phyloP scores from a whole-genome alignment of 2,797 vertebrate genomes.

The Buphagus erythrorhynchus region DNA sequence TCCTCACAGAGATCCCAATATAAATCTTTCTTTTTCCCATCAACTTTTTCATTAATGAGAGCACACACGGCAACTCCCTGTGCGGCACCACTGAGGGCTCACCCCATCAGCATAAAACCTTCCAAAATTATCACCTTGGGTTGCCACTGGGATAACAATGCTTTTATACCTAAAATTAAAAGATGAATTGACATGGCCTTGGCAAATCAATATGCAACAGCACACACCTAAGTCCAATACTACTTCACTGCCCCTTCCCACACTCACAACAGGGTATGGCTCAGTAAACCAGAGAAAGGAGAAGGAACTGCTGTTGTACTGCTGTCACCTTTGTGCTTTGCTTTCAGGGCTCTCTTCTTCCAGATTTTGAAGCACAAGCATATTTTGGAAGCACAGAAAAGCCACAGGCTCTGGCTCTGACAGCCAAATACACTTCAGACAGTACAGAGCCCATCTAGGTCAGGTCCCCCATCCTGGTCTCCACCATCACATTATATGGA shows the following conservation, averaged over 20 bases:
- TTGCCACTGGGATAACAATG: slow-evolving; percentile 19
- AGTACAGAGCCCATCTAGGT: not conserved
- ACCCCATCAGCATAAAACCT: slow-evolving; percentile 22
- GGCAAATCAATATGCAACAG: not conserved
- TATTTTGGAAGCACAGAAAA: not conserved
- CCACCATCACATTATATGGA: rapidly evolving
- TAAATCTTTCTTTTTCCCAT: not conserved
- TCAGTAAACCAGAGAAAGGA: not conserved
- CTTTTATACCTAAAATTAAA: slow-evolving; percentile 5
- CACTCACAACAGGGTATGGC: not conserved
- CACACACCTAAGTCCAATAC: not conserved
- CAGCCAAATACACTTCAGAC: not conserved
- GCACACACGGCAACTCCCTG: slow-evolving; percentile 11
- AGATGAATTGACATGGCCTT: not conserved
- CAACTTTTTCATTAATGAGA: slow-evolving; percentile 29
- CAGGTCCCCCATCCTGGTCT: not conserved
- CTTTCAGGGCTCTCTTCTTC: not conserved
- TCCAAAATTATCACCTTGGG: not conserved
- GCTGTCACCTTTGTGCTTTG: not conserved
- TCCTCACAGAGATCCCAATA: not conserved
- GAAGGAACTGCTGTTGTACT: not conserved
- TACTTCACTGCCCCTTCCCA: not conserved
- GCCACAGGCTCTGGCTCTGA: not conserved
- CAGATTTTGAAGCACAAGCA: not conserved
- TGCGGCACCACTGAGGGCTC: not conserved